Base-by-base conservation (phyloP, 2,888 invertebrate genomes). In the Diarsia brunnea region DNA sequence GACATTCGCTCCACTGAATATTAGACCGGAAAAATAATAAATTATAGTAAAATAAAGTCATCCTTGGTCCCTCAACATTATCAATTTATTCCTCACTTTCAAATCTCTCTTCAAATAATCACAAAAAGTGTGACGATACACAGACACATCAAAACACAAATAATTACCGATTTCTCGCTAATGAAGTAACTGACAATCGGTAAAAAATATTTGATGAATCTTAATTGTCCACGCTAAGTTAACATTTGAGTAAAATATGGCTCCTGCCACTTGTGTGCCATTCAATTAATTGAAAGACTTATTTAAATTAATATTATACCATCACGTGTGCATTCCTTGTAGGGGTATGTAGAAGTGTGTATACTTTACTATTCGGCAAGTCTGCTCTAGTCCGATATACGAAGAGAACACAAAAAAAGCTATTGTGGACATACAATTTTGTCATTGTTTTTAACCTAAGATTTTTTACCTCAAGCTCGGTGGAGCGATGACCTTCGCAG, bases 111-210 rank as follows among this genome's bases (percentile, higher is more conserved):
- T 11, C 0, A 38, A 10, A 51, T 10, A 12, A 61, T 47, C 7
- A 55, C 16, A 47, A 68, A 68, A 65, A 55, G 24, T 31, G 21
- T 65, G 58, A 61, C 58, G 4, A 27, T 14, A n/a, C 12, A 19
- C 8, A 55, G 61, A 72, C 45, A 65, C 43, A 24, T 53, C 12
- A 24, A 21, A 63, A 58, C 58, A 58, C 24, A 47, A 60, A 53
- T 60, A 69, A 75, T 75, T 43, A 72, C 69, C 12, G 75, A 84
- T 82, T 82, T 82, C 82, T 80, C 75, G 73, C 69, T 80, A 84
- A 84, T 72, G 71, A 16, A 61, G 45, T 58, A n/a, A 31, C 43
- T 72, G 55, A 61, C 75, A 47, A 24, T 27, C 14, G 0, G 24
- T 66, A 74, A 79, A 83, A 79, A 64, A 16, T 10, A 61, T 55